phyloP scores from a whole-genome alignment of 2,797 vertebrate genomes.

The Simalia tracyae region DNA sequence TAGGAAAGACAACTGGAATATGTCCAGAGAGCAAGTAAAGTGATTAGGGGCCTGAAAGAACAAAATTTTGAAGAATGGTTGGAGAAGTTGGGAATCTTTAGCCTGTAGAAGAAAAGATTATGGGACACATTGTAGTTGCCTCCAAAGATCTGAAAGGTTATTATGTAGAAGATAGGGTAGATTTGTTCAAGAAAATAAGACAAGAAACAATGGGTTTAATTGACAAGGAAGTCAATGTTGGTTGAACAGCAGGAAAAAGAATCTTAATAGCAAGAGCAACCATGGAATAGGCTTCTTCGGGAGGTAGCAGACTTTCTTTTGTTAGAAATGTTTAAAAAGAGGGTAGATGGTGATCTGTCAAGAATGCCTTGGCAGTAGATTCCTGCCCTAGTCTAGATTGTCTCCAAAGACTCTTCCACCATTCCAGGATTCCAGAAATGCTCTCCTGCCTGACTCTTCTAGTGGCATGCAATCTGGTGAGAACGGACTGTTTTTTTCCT shows the following conservation, averaged over 20 bases:
- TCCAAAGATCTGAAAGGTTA: not conserved
- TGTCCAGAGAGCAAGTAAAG: not conserved
- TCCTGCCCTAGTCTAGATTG: not conserved
- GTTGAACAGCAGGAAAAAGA: not conserved
- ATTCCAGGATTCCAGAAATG: not conserved
- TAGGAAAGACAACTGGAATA: not conserved
- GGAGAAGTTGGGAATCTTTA: not conserved
- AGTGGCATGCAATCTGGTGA: not conserved
- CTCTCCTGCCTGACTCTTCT: not conserved
- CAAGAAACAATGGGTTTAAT: not conserved
- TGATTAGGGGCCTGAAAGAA: not conserved
- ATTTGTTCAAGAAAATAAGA: not conserved
- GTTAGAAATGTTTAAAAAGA: not conserved
- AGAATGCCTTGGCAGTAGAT: not conserved
- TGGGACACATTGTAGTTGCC: not conserved
- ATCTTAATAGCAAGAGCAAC: not conserved
- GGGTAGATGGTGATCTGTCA: not conserved
- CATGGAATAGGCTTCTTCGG: not conserved
- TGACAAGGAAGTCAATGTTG: not conserved
- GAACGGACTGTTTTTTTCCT: not conserved
- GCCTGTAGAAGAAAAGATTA: not conserved
- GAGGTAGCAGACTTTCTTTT: not conserved
- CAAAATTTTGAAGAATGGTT: not conserved
- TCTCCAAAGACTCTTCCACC: not conserved
- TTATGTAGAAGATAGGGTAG: not conserved